Percentiles rank a stretch among this genome's conserved stretches.
Evolutionary conservation across 2,113 vertebrate genomes (phyloP).

Genomic region (Spermophilus dauricus): DNA sequence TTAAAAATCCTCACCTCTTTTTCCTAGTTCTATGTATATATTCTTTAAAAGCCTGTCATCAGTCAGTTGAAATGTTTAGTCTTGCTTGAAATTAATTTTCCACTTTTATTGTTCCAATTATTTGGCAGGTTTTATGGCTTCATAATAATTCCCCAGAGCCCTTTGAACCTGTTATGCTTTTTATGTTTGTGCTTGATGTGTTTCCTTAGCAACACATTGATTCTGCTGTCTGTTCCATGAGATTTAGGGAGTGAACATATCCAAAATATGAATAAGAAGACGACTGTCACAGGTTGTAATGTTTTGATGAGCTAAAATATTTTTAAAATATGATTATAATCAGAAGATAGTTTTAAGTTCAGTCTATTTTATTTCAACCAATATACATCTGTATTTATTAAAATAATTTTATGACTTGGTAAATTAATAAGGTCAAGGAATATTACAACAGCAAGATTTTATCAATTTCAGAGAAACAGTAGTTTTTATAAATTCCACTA

Average conservation of each 20-base stretch:
- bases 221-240: slow-evolving; percentile 39
- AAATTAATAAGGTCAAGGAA: slow-evolving; percentile 52
- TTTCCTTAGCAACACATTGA: not conserved
- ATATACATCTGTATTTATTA: slow-evolving; percentile 16
- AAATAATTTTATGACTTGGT: not conserved
- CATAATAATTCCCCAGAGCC: too few relatives aligned
- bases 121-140: too few relatives aligned
- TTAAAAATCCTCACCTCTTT: slow-evolving; percentile 62
- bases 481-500: slow-evolving; percentile 15
- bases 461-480: slow-evolving; percentile 17
- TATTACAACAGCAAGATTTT: not conserved
- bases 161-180: too few relatives aligned
- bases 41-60: slow-evolving; percentile 71
- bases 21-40: not conserved
- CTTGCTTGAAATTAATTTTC: too few relatives aligned
- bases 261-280: not conserved
- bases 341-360: slow-evolving; percentile 19
- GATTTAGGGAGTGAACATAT: not conserved
- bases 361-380: not conserved
- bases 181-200: too few relatives aligned
- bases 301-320: not conserved
- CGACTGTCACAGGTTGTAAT: not conserved
- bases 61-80: too few relatives aligned
- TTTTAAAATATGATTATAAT: slow-evolving; percentile 31
- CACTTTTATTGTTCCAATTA: too few relatives aligned